These are phyloP conservation scores for Hipparchia sbordonii DNA, from an alignment of 2,888 invertebrate species.

Conservation along the genomic window DNA sequence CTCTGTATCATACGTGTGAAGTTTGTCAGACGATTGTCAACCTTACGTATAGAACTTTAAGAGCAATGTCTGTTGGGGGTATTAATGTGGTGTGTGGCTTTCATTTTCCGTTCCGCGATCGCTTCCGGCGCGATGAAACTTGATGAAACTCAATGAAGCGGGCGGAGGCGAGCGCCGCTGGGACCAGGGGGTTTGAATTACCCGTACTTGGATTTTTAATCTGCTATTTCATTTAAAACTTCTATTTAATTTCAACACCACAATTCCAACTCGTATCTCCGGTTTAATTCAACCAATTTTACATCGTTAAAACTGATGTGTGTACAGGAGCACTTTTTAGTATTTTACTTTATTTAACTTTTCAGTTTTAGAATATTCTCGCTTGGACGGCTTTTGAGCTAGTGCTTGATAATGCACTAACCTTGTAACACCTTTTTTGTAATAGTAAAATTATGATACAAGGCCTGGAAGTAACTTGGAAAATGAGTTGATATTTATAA, in stretches of 20 bases:
- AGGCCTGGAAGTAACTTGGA: too few relatives aligned
- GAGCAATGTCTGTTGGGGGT: background rate
- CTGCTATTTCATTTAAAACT: background rate
- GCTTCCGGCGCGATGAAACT: constrained; percentile 28
- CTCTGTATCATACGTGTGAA: background rate
- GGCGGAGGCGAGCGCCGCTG: constrained; percentile 2
- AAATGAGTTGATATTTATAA: too few relatives aligned
- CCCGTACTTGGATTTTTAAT: background rate
- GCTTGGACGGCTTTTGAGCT: too few relatives aligned
- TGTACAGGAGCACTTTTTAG: too few relatives aligned
- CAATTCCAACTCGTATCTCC: background rate
- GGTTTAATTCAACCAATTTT: background rate
- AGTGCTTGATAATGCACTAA: too few relatives aligned
- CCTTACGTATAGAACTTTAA: background rate
- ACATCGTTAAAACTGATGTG: too few relatives aligned
- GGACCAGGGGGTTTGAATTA: background rate
- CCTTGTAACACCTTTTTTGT: too few relatives aligned
- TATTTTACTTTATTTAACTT: too few relatives aligned
- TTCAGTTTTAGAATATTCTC: too few relatives aligned
- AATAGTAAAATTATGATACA: too few relatives aligned
- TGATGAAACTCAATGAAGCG: constrained; percentile 32
- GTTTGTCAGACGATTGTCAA: background rate
- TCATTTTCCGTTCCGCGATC: constrained; percentile 25
- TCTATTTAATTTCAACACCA: background rate
- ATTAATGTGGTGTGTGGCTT: constrained; percentile 25